A percentile compares a stretch with the other conserved stretches of the same genome.
These are phyloP conservation scores for Bettongia penicillata DNA, from an alignment of 2,113 vertebrate genomes.

Conservation along the genomic window DNA sequence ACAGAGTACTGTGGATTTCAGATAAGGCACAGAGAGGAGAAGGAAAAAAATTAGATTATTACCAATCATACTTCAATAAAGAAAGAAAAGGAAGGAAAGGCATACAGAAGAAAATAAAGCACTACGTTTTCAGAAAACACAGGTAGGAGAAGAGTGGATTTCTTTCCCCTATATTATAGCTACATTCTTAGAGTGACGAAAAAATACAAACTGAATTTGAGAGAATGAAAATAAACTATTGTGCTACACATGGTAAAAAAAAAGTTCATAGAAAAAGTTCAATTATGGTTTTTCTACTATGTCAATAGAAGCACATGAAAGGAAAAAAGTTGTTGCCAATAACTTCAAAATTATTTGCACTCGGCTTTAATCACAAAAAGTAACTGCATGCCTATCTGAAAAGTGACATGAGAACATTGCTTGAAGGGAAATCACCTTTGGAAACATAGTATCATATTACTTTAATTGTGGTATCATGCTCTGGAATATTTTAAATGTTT, in stretches of 20 bases:
- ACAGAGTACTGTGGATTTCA: background rate
- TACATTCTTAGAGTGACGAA: conserved; percentile 1
- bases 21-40: background rate
- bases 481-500: conserved; percentile 2
- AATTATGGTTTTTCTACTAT: background rate
- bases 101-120: background rate
- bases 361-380: conserved; percentile 20
- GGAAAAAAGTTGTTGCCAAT: background rate
- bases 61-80: background rate
- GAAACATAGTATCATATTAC: conserved; percentile 44
- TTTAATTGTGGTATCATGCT: conserved; percentile 51
- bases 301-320: background rate
- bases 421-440: background rate
- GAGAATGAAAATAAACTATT: background rate
- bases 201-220: conserved; percentile 28
- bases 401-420: background rate
- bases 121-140: conserved; percentile 15
- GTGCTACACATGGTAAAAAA: background rate
- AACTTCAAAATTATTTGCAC: background rate
- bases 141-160: background rate
- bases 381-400: background rate
- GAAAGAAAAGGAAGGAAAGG: background rate
- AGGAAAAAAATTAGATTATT: background rate
- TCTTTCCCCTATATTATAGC: background rate
- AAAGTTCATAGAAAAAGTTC: background rate